phyloP scores from a whole-genome alignment of 92 coral and sea anemone genomes.

The Porites divaricata region DNA sequence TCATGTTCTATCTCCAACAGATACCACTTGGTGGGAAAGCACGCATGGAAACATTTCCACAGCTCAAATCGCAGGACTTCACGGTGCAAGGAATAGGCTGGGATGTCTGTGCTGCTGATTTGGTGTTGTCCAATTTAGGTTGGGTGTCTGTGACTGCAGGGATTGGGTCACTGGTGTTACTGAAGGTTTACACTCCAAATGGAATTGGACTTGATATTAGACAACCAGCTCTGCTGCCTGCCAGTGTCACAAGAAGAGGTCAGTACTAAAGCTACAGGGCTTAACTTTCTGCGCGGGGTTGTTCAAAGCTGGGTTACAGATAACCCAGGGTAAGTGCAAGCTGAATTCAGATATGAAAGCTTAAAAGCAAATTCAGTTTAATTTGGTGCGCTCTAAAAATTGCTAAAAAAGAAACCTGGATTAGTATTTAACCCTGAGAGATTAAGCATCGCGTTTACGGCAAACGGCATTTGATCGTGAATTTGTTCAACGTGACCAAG shows the following conservation, averaged over 20 bases:
- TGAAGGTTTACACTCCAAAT: slow-evolving; percentile 90
- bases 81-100: slow-evolving; percentile 84
- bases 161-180: slow-evolving; percentile 71
- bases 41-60: slow-evolving; percentile 90
- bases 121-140: slow-evolving; percentile 87
- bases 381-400: too few relatives aligned
- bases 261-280: not conserved
- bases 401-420: too few relatives aligned
- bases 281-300: too few relatives aligned
- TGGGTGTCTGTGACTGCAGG: slow-evolving; percentile 99
- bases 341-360: too few relatives aligned
- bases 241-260: slow-evolving; percentile 92
- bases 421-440: too few relatives aligned
- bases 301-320: too few relatives aligned
- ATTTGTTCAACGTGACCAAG: too few relatives aligned
- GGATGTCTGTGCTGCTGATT: slow-evolving; percentile 93
- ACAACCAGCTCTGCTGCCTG: slow-evolving; percentile 88
- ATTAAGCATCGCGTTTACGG: too few relatives aligned
- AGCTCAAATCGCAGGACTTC: slow-evolving; percentile 71
- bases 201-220: slow-evolving; percentile 80
- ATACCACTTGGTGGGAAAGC: slow-evolving; percentile 46
- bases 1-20: not conserved
- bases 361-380: too few relatives aligned
- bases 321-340: too few relatives aligned
- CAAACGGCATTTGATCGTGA: too few relatives aligned